Conservation (phyloP, 2,113 vertebrate species). For the Electrona antarctica region DNA sequence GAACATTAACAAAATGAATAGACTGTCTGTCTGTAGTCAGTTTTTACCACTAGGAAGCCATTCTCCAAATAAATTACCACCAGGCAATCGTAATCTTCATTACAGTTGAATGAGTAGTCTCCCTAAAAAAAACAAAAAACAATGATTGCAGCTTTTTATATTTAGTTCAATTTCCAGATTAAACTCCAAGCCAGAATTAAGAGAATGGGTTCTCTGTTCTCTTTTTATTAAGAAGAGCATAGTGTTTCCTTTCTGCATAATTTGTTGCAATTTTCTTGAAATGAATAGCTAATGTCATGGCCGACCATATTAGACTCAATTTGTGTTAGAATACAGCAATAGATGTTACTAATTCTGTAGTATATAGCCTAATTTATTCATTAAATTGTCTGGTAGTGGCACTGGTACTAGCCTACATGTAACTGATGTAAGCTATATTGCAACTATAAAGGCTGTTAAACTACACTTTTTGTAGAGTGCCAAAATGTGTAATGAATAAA, state of each 20-base stretch:
- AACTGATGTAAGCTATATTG: constrained; percentile 7
- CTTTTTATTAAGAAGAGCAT: constrained; percentile 21
- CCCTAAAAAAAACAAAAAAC: constrained; percentile 50
- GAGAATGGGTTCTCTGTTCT: constrained; percentile 4
- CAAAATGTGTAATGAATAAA: no score
- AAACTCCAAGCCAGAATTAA: constrained; percentile 60
- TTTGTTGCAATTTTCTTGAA: constrained; percentile 51
- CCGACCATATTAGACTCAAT: constrained; percentile 49
- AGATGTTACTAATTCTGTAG: constrained; percentile 51
- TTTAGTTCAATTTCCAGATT: constrained; percentile 72
- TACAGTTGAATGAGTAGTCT: not conserved
- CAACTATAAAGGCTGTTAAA: no score
- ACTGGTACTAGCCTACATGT: constrained; percentile 41
- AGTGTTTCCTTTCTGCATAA: constrained; percentile 46
- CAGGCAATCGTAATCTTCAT: constrained; percentile 48
- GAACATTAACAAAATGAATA: constrained; percentile 44
- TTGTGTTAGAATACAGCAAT: constrained; percentile 50
- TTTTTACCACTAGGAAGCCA: constrained; percentile 55
- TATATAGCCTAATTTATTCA: constrained; percentile 69
- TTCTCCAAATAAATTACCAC: constrained; percentile 61
- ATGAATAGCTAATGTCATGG: constrained; percentile 58
- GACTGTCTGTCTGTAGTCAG: not conserved
- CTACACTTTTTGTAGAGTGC: no score
- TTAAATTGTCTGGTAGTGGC: constrained; percentile 63
- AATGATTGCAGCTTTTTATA: constrained; percentile 65